phyloP scores from a whole-genome alignment of 2,888 invertebrate species.

The Nomada hirtipes region DNA sequence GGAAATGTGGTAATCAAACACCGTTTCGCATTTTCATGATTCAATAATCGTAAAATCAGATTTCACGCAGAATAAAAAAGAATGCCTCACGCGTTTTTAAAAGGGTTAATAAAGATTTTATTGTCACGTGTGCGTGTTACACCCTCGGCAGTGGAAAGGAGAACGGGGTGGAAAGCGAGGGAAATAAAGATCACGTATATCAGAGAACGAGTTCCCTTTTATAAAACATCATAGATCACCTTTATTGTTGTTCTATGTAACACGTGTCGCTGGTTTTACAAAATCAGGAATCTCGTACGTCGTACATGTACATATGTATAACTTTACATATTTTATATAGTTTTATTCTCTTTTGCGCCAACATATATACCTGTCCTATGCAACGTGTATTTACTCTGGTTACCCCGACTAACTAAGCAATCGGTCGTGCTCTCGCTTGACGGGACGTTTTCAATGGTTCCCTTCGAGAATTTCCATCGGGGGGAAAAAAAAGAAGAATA shows the following conservation, averaged over 20 bases:
- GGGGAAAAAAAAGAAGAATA: neutral
- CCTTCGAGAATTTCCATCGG: neutral
- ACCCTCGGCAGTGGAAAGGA: neutral
- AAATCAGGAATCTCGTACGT: slow-evolving; percentile 77
- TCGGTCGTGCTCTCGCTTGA: slow-evolving; percentile 42
- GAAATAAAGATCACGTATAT: slow-evolving; percentile 51
- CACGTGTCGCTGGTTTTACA: slow-evolving; percentile 75
- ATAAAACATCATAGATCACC: slow-evolving; percentile 73
- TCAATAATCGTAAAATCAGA: slow-evolving; percentile 13
- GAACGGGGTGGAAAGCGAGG: slow-evolving; percentile 1
- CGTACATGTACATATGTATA: slow-evolving; percentile 64
- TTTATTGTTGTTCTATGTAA: slow-evolving; percentile 74
- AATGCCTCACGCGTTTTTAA: neutral
- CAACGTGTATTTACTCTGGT: slow-evolving; percentile 39
- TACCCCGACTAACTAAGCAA: slow-evolving; percentile 47
- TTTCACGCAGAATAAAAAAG: neutral
- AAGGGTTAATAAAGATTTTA: slow-evolving; percentile 20
- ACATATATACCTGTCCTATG: slow-evolving; percentile 43
- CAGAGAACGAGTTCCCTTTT: slow-evolving; percentile 61
- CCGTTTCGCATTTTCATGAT: neutral
- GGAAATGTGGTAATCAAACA: neutral
- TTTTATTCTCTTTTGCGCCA: slow-evolving; percentile 14
- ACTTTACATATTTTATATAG: slow-evolving; percentile 51
- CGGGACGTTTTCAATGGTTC: slow-evolving; percentile 33
- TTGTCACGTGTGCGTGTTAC: neutral